Conservation (phyloP, 2,888 invertebrate species). For the Syrista parreyssii region DNA sequence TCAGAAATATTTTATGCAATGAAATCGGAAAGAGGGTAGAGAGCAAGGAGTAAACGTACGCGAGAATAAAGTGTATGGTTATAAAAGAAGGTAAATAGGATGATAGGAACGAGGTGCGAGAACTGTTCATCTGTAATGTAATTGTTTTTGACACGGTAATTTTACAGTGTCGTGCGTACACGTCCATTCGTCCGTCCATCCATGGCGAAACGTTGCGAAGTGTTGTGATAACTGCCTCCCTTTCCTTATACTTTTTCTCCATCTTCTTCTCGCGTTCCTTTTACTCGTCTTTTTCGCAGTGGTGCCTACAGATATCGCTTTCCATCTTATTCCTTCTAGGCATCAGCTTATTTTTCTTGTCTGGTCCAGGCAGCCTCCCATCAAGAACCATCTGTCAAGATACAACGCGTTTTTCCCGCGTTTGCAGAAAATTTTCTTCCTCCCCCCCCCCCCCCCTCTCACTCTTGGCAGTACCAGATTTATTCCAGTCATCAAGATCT, state of each 20-base stretch:
- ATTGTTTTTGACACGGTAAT: conserved; percentile 66
- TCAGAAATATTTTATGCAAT: not conserved
- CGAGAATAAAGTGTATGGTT: not conserved
- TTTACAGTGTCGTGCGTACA: conserved; percentile 66
- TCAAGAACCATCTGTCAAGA: conserved; percentile 44
- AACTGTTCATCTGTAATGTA: conserved; percentile 59
- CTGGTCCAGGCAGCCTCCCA: conserved; percentile 31
- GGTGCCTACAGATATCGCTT: conserved; percentile 9
- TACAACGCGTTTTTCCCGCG: not conserved
- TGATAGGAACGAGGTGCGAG: conserved; percentile 25
- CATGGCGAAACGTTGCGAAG: conserved; percentile 19
- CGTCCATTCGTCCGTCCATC: conserved; percentile 46
- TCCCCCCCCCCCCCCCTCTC: not conserved
- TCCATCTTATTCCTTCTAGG: conserved; percentile 32
- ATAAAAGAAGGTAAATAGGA: not conserved
- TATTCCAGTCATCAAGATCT: not conserved
- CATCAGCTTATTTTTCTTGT: conserved; percentile 27
- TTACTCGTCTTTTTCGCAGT: conserved; percentile 19
- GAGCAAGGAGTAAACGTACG: too few relatives aligned
- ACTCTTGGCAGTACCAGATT: not conserved
- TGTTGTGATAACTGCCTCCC: conserved; percentile 51
- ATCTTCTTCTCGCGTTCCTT: conserved; percentile 26
- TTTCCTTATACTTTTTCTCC: conserved; percentile 36
- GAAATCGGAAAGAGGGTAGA: not conserved
- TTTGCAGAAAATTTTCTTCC: conserved; percentile 21